Base-by-base conservation (phyloP, 2,797 vertebrate species). In the Fistularia commersonii region DNA sequence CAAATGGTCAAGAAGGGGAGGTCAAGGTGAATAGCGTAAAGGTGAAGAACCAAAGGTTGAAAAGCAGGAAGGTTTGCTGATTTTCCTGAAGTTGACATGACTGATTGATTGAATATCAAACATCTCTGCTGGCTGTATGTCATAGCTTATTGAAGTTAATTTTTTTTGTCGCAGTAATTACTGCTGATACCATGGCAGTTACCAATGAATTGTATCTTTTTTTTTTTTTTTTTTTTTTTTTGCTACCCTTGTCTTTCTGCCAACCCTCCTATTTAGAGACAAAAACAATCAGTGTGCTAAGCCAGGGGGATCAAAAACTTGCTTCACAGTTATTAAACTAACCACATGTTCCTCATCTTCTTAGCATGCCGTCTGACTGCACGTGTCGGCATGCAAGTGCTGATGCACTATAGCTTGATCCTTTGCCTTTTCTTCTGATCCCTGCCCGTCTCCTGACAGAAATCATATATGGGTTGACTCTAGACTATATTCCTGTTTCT, bases 341-440 rank as follows among this genome's bases (percentile, higher is more conserved):
- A 32, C 54, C 13, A 44, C 47, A n/a, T 48, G 60, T 9, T 49
- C 46, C 5, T 69, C 53, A 7, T 7, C 46, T 4, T 44, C 67
- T 14, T 64, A 3, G 64, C 61, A 0, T 45, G 73, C 62, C 69
- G 76, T 43, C 59, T 83, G 15, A 80, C 81, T 0, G 47, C 56
- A 23, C 48, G 42, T 5, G 36, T 79, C 2, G 70, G 81, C 8
- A 45, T 86, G 23, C 61, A 70, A 40, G 51, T 86, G 9, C 59
- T 87, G 54, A 76, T 95, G 80, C 92, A 93, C 74, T 88, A 86
- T 0, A 89, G 94, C 86, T 83, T 91, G 9, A 72, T 95, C 67
- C 90, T 91, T 46, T 90, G 90, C 75, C 87, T 67, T 48, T 88
- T 94, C 51, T 80, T 93, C 45, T 84, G 84, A 0, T 87, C 84